Percentiles rank a stretch among this genome's conserved stretches.
These are phyloP conservation scores for Tangara arthus DNA, from an alignment of 2,797 vertebrate genomes.

Conservation along the genomic window DNA sequence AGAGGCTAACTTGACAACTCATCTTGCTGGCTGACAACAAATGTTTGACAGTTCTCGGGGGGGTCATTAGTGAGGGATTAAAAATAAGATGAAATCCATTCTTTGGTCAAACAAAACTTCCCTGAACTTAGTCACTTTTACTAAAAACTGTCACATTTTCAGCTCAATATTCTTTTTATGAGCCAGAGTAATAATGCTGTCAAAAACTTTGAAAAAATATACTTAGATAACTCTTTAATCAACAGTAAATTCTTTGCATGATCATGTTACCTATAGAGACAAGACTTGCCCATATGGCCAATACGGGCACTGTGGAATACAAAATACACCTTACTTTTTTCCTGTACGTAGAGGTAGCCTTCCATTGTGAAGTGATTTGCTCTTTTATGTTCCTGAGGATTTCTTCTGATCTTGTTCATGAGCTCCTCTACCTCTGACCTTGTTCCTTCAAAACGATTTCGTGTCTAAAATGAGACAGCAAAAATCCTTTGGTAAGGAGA, in stretches of 20 bases:
- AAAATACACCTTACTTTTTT: conserved; percentile 86
- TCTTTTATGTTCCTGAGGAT: conserved; percentile 90
- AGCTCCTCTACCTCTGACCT: conserved; percentile 93
- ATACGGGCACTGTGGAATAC: background rate
- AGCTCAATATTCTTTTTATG: background rate
- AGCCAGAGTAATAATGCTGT: background rate
- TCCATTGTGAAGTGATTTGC: conserved; percentile 90
- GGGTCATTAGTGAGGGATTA: background rate
- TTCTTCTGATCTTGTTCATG: conserved; percentile 91
- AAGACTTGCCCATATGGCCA: background rate
- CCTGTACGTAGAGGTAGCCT: conserved; percentile 96
- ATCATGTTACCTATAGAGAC: background rate
- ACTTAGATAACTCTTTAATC: background rate
- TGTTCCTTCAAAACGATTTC: conserved; percentile 93
- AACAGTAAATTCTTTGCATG: background rate
- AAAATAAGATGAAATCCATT: background rate
- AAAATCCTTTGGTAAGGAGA: background rate
- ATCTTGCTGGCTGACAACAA: background rate
- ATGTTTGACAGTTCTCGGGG: background rate
- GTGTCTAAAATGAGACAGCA: conserved; percentile 77
- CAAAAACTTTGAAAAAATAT: background rate
- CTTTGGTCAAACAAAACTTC: background rate
- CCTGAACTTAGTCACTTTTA: background rate
- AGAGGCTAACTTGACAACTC: background rate
- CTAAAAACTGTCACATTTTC: background rate